Base-by-base conservation (phyloP, 2,888 invertebrate genomes). In the Chirona hameri region DNA sequence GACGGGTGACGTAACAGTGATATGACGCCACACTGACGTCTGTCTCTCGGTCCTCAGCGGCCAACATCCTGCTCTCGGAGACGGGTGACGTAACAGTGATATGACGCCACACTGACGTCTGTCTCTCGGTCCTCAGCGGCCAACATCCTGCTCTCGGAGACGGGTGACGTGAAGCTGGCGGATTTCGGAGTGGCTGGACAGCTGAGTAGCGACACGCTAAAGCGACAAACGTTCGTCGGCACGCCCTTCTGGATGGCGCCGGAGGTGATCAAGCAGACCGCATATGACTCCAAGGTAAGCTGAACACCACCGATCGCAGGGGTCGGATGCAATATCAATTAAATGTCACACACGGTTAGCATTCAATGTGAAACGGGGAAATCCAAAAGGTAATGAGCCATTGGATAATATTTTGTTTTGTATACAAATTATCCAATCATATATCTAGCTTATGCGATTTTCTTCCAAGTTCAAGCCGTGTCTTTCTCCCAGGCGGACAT, bases 211-310 rank as follows among this genome's bases (percentile, higher is more conserved):
- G 96, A 96, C 57, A 95, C 95, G 76, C 96, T 94, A 89, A 98
- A 97, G 89, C 91, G 97, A 84, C 96, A 96, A 89, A 98, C 97
- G 81, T 98, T 98, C 89, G 97, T 98, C 65, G 98, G 97, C 46
- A 97, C 97, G 65, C 97, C 97, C 0, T 97, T 97, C 89, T 97
- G 97, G 97, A 98, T 97, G 97, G 97, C 97, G 81, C 97, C 97
- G 0, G 97, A 97, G 89, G 96, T 97, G 82, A 98, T 98, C 87
- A 96, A 97, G 89, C 97, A 97, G 89, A 95, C 97, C 79, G 95
- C 96, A 83, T 98, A 97, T 89, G 97, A 97, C 89, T 95, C 95
- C 86, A 97, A 97, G 91, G 91, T 91, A 87, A 85, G 79, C 83
- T 48, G n/a, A 24, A 18, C n/a, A 21, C 9, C 24, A 9, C 60